Conservation (phyloP, 1,140 invertebrate genomes). For the Macrobrachium rosenbergii region DNA sequence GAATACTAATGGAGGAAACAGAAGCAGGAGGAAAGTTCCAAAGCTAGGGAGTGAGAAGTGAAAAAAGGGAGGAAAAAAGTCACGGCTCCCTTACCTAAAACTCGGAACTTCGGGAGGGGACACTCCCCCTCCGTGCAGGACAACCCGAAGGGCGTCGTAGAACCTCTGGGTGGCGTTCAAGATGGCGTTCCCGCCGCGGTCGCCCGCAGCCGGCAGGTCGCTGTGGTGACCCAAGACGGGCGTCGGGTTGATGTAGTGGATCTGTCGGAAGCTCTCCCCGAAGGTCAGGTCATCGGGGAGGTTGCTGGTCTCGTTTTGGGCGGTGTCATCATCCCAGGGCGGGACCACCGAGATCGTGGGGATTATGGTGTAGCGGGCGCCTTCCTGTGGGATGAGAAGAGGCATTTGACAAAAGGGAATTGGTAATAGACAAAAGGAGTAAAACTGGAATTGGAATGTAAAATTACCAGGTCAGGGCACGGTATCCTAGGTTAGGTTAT, state of each 20-base stretch:
- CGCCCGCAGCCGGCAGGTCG: not conserved
- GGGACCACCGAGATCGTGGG: conserved; percentile 51
- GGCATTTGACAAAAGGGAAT: too few relatives aligned
- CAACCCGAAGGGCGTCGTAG: conserved; percentile 40
- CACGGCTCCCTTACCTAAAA: not conserved
- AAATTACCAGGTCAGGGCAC: too few relatives aligned
- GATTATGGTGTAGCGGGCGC: conserved; percentile 50
- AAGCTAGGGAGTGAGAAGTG: too few relatives aligned
- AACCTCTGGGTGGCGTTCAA: conserved; percentile 51
- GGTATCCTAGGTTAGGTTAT: too few relatives aligned
- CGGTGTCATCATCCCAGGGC: conserved; percentile 34
- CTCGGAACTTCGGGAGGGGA: not conserved
- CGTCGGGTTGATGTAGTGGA: conserved; percentile 31
- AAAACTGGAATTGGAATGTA: too few relatives aligned
- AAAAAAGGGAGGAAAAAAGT: too few relatives aligned
- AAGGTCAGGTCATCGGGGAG: conserved; percentile 1
- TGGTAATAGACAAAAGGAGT: not conserved
- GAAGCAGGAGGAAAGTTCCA: too few relatives aligned
- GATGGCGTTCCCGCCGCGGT: not conserved
- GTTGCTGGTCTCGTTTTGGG: not conserved
- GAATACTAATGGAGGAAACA: too few relatives aligned
- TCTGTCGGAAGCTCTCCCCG: conserved; percentile 2
- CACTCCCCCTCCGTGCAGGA: conserved; percentile 35
- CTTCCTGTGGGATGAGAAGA: not conserved
- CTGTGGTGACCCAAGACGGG: not conserved